Evolutionary conservation across 2,113 vertebrate genomes (phyloP), one percentile per base, ranked within the genome.

Genomic region (Orcinus orca): DNA sequence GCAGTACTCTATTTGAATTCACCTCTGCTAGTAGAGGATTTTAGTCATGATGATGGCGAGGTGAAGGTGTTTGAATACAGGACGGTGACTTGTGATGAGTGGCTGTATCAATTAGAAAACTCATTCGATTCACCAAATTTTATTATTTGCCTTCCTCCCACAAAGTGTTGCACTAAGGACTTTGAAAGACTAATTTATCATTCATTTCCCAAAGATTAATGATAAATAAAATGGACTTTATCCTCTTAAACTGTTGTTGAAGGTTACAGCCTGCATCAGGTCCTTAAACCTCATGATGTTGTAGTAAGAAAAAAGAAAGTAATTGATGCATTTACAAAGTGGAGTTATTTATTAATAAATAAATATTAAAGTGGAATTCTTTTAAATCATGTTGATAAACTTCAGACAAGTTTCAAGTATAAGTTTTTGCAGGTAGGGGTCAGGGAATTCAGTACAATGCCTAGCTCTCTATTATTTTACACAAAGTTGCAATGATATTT

Each of bases 401-500:
- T 86, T 74, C 12, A 50, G 41, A 14, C 82, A 85, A 41, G 2
- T 96, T 96, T 97, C 25, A 91, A 47, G 50, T 73, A 11, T 60
- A 77, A 85, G 8, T 38, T 88, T 93, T 93, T 97, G 17, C 25
- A 62, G 17, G 31, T 87, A 8, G 8, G 8, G 33, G 7, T 14
- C 63, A 76, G 2, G 17, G 23, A 86, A 82, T 50, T 76, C 65
- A 63, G 9, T 88, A 50, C 67, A 97, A 7, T 96, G 50, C 77
- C 96, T 95, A 95, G 38, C 77, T 94, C 29, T 93, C 53, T 94
- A 33, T 94, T 95, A 92, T 81, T 90, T 97, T 95, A 74, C 31
- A 86, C 82, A 96, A 92, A 96, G 60, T 93, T 6, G 1, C 77
- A 53, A 29, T 96, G 95, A 76, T 97, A 93, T 97, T 97, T 95